Evolutionary conservation across 2,888 invertebrate genomes (phyloP).

Genomic region (Apotomis capreana): DNA sequence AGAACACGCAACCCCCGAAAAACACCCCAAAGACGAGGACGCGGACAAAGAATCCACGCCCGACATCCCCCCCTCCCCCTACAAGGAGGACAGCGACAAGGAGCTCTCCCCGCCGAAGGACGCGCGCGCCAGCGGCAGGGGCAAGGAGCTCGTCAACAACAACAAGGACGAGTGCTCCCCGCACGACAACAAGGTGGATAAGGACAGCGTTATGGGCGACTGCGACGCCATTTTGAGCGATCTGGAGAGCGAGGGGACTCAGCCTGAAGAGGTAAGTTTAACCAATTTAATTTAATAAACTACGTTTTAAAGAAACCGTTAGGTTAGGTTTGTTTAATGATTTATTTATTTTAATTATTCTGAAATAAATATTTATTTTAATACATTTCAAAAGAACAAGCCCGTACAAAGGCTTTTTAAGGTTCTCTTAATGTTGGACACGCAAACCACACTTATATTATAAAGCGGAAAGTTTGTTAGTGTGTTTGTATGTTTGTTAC

Average conservation of each 20-base stretch:
- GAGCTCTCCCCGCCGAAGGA: conserved; percentile 70
- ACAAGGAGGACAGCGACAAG: conserved; percentile 57
- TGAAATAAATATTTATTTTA: too few relatives aligned
- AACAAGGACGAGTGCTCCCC: conserved; percentile 78
- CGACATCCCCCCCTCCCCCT: conserved; percentile 56
- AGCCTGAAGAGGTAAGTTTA: conserved; percentile 88
- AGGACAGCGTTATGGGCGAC: conserved; percentile 86
- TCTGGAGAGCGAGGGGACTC: conserved; percentile 94
- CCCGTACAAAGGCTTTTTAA: too few relatives aligned
- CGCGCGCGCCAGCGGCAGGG: conserved; percentile 63
- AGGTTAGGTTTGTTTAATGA: too few relatives aligned
- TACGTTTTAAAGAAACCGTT: too few relatives aligned
- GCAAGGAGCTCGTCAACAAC: conserved; percentile 70
- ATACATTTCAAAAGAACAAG: too few relatives aligned
- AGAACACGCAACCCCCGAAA: conserved; percentile 57
- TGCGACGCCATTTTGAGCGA: conserved; percentile 88
- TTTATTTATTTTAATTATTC: too few relatives aligned
- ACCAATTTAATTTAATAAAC: too few relatives aligned
- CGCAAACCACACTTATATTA: too few relatives aligned
- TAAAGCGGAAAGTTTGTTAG: too few relatives aligned
- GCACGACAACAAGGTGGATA: conserved; percentile 78
- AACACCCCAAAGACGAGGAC: conserved; percentile 55
- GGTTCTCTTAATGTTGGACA: too few relatives aligned
- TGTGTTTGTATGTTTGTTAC: too few relatives aligned
- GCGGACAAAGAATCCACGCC: conserved; percentile 43